phyloP scores from a whole-genome alignment of 2,113 vertebrate species.

The Murina feae region DNA sequence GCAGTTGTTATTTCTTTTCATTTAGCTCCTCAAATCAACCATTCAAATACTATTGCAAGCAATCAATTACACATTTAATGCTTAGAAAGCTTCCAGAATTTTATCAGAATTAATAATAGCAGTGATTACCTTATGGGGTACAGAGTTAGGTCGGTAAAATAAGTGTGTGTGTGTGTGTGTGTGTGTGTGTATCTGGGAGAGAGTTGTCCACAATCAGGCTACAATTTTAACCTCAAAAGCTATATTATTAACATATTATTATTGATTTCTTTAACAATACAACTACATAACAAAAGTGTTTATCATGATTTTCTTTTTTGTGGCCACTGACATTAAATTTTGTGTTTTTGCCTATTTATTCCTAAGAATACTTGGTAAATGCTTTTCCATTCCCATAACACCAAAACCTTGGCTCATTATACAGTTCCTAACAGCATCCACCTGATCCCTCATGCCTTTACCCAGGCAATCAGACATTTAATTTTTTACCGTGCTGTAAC shows the following conservation, averaged over 20 bases:
- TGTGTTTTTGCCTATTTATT: not conserved
- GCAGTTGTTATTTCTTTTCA: not conserved
- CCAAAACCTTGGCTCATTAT: not conserved
- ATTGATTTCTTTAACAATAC: not conserved
- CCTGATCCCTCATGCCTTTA: not conserved
- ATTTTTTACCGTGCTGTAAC: not conserved
- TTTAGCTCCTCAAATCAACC: not conserved
- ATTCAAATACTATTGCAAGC: not conserved
- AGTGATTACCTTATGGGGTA: not conserved
- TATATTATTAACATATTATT: not conserved
- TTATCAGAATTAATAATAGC: not conserved
- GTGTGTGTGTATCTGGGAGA: not conserved
- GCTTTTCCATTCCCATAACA: not conserved
- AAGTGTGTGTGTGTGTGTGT: not conserved
- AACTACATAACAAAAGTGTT: not conserved
- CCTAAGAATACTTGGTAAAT: not conserved
- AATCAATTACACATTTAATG: not conserved
- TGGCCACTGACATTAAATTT: not conserved
- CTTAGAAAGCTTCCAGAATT: not conserved
- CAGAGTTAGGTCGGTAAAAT: not conserved
- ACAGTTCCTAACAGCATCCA: not conserved
- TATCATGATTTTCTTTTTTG: not conserved
- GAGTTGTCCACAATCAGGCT: not conserved
- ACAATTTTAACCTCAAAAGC: not conserved
- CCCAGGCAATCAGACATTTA: not conserved